These are phyloP conservation scores for Poeciliopsis presidionis DNA, from an alignment of 2,797 vertebrate species.

Conservation along the genomic window DNA sequence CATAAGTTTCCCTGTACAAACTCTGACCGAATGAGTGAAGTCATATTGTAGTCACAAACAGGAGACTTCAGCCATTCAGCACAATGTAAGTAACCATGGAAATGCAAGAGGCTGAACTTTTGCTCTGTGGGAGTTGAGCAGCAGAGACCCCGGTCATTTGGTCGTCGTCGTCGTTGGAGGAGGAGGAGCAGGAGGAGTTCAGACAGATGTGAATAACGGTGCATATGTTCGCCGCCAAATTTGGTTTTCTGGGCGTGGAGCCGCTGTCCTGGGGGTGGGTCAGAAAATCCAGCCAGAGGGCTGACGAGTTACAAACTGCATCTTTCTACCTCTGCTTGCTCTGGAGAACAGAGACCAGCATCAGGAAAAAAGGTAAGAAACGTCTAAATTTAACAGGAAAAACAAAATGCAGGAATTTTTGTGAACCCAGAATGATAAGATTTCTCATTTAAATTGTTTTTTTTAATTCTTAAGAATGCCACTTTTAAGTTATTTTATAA, in stretches of 20 bases:
- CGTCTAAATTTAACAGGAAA: not conserved
- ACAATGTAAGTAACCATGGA: not conserved
- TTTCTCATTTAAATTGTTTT: not conserved
- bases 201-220: conserved; percentile 65
- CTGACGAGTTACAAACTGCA: conserved; percentile 27
- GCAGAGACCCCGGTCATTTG: not conserved
- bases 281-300: conserved; percentile 25
- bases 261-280: conserved; percentile 28
- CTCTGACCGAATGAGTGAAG: not conserved
- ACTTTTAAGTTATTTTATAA: not conserved
- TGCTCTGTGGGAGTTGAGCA: conserved; percentile 12
- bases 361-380: conserved; percentile 43
- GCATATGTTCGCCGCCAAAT: conserved; percentile 70
- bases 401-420: not conserved
- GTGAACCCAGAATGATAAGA: rapidly evolving
- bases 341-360: conserved; percentile 12
- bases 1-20: not conserved
- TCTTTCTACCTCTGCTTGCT: conserved; percentile 34
- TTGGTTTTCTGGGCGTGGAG: conserved; percentile 73
- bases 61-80: not conserved
- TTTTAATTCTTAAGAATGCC: not conserved
- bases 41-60: not conserved
- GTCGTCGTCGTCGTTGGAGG: no score
- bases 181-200: conserved; percentile 14
- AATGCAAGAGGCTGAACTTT: not conserved